Evolutionary conservation across 2,797 vertebrate species (phyloP).

Genomic region (Tragopan temminckii): DNA sequence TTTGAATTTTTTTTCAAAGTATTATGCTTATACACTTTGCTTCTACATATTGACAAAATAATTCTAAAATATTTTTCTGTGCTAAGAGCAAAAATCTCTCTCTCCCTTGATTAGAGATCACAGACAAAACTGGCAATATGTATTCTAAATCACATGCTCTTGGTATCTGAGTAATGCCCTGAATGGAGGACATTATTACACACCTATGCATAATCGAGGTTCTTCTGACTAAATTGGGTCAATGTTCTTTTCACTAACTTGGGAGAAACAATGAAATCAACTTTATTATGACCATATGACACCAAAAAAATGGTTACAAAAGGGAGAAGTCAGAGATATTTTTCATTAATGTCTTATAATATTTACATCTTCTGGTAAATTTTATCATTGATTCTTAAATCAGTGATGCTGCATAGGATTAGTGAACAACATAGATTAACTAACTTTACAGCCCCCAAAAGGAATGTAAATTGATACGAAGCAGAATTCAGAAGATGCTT

Average conservation of each 20-base stretch:
- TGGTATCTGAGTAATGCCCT: neutral
- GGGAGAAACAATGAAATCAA: neutral
- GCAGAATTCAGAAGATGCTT: conserved; percentile 1
- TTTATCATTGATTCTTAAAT: neutral
- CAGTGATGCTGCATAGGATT: neutral
- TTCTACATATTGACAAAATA: neutral
- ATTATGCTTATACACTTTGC: neutral
- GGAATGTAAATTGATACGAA: neutral
- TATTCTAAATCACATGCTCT: neutral
- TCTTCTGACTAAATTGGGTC: neutral
- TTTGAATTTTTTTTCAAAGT: neutral
- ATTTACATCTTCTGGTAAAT: neutral
- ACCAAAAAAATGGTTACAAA: neutral
- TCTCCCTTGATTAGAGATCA: neutral
- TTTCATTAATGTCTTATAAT: neutral
- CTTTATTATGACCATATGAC: neutral
- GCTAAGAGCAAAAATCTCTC: neutral
- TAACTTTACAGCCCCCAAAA: neutral
- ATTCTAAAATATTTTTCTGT: neutral
- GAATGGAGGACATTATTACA: neutral
- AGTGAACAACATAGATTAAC: neutral
- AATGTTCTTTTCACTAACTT: neutral
- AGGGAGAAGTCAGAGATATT: neutral
- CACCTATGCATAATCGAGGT: neutral
- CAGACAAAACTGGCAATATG: neutral